Percentiles rank a stretch among this genome's conserved stretches.
phyloP scores from a whole-genome alignment of 2,113 vertebrate genomes.

The Mastomys coucha region DNA sequence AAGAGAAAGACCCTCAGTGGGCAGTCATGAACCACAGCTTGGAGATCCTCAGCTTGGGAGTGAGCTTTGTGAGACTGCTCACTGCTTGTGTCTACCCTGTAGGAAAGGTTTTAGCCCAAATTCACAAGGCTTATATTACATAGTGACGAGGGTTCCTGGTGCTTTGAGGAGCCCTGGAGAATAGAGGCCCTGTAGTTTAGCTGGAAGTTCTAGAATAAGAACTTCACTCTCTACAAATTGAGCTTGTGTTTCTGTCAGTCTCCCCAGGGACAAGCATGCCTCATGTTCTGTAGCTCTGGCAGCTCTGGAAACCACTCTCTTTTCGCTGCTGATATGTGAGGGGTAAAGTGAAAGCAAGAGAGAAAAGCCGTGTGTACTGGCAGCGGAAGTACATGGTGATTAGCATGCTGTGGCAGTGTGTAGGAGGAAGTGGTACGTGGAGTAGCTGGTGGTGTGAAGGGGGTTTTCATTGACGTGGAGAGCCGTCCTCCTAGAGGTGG shows the following conservation, averaged over 20 bases:
- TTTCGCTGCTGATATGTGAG: background rate
- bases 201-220: slow-evolving; percentile 14
- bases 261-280: background rate
- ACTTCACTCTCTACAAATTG: background rate
- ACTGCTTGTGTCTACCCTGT: background rate
- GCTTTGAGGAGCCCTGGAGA: background rate
- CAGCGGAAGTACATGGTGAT: background rate
- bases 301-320: background rate
- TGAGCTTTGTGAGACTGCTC: background rate
- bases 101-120: background rate
- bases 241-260: background rate
- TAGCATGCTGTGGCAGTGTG: background rate
- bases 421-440: background rate
- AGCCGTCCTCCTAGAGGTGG: background rate
- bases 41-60: background rate
- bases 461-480: background rate
- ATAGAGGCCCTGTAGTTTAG: background rate
- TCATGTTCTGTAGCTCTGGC: background rate
- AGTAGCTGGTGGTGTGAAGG: background rate
- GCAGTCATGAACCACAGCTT: background rate
- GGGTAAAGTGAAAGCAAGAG: background rate
- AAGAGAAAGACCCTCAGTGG: background rate
- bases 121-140: background rate
- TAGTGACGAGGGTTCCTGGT: background rate
- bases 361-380: background rate